Percentiles rank a stretch among this genome's conserved stretches.
phyloP scores from a whole-genome alignment of 2,113 vertebrate genomes.

The Anser cygnoides region DNA sequence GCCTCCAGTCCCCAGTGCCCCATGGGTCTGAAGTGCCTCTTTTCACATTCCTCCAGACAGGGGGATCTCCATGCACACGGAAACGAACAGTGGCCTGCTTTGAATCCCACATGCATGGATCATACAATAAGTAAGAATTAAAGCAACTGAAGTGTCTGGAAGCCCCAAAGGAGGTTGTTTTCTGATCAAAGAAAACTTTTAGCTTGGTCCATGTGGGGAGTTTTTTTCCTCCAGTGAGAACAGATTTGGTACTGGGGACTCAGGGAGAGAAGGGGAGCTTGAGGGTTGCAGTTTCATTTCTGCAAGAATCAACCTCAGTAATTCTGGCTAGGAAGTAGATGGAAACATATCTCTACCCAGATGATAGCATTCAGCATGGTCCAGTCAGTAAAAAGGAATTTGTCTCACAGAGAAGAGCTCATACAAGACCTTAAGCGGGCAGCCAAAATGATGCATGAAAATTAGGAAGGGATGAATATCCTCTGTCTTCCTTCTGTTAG shows the following conservation, averaged over 20 bases:
- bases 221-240: not conserved
- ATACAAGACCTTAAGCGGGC: not conserved
- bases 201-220: not conserved
- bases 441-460: not conserved
- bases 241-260: not conserved
- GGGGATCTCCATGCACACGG: accelerated
- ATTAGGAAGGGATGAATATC: constrained; percentile 38
- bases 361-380: not conserved
- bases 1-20: accelerated
- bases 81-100: not conserved
- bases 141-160: not conserved
- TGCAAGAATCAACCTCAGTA: not conserved
- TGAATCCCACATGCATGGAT: accelerated
- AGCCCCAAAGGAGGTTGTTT: not conserved
- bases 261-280: not conserved
- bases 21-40: not conserved
- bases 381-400: not conserved
- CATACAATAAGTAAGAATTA: not conserved
- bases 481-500: constrained; percentile 62
- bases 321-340: not conserved
- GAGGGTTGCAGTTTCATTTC: not conserved
- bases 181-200: not conserved
- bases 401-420: not conserved
- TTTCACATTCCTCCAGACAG: not conserved
- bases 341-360: not conserved